These are phyloP conservation scores for Tretioscincus oriximinensis DNA, from an alignment of 2,113 vertebrate genomes.

Conservation along the genomic window DNA sequence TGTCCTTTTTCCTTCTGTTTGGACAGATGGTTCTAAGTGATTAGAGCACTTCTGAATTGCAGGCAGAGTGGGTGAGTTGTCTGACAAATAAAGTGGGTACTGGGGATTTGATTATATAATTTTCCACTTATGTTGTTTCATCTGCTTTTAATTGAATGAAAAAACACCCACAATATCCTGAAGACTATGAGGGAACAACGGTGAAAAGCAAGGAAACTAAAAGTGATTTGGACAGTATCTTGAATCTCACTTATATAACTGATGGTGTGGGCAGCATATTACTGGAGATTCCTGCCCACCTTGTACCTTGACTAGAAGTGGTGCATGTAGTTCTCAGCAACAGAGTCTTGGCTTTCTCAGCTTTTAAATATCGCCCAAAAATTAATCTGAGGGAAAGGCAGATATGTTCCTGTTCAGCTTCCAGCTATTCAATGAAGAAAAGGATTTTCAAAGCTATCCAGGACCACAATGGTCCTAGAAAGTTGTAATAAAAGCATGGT, in stretches of 20 bases:
- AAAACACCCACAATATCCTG: fast-evolving
- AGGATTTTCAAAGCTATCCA: neutral
- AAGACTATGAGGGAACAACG: neutral
- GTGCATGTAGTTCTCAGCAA: neutral
- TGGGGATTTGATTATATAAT: conserved; percentile 31
- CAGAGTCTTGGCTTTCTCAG: neutral
- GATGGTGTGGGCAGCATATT: neutral
- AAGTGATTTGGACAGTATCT: neutral
- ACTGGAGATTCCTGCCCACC: neutral
- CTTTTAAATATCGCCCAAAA: neutral
- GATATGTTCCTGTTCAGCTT: neutral
- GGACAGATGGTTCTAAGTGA: conserved; percentile 42
- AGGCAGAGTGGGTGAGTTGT: conserved; percentile 28
- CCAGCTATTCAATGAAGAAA: neutral
- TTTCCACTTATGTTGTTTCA: conserved; percentile 22
- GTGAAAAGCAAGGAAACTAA: neutral
- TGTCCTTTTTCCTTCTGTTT: neutral
- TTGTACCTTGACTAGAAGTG: neutral
- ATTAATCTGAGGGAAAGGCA: neutral
- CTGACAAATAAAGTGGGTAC: conserved; percentile 45
- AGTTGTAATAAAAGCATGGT: no score
- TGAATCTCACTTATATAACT: neutral
- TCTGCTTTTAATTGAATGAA: conserved; percentile 19
- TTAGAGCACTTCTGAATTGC: conserved; percentile 12
- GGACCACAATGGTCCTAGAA: neutral